A percentile compares a stretch with the other conserved stretches of the same genome.
These are phyloP conservation scores for Tympanuchus pallidicinctus DNA, from an alignment of 2,113 vertebrate genomes.

Conservation along the genomic window DNA sequence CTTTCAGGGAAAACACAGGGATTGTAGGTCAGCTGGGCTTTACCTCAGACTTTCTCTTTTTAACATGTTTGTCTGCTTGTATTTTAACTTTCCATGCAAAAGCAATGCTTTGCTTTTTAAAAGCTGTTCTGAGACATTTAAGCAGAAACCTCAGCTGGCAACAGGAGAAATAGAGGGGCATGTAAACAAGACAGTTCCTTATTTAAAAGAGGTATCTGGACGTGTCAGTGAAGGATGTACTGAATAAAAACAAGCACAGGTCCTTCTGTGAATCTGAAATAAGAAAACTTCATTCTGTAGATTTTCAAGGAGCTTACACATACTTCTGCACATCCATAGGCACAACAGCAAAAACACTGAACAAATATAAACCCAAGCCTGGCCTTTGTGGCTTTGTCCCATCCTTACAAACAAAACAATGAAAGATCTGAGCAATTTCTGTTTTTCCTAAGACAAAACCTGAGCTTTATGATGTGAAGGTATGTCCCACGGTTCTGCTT, in stretches of 20 bases:
- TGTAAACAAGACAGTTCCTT: neutral
- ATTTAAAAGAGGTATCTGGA: neutral
- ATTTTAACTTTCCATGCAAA: neutral
- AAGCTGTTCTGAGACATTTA: neutral
- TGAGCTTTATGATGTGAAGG: neutral
- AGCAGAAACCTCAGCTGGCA: neutral
- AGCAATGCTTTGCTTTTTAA: neutral
- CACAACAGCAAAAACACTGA: neutral
- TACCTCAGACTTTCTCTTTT: neutral
- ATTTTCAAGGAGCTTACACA: neutral
- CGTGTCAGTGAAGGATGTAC: neutral
- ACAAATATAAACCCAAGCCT: neutral
- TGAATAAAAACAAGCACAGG: neutral
- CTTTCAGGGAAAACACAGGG: neutral
- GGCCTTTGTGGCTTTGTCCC: neutral
- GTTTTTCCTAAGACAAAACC: neutral
- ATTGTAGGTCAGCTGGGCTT: accelerated
- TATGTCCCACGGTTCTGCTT: neutral
- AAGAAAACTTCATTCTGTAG: neutral
- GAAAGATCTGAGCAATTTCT: neutral
- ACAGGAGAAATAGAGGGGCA: neutral
- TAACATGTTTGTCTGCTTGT: neutral
- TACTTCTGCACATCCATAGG: neutral
- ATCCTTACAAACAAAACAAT: neutral
- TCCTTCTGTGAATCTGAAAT: neutral